Conservation (phyloP, 2,888 invertebrate genomes). For the Sthenelais limicola region DNA sequence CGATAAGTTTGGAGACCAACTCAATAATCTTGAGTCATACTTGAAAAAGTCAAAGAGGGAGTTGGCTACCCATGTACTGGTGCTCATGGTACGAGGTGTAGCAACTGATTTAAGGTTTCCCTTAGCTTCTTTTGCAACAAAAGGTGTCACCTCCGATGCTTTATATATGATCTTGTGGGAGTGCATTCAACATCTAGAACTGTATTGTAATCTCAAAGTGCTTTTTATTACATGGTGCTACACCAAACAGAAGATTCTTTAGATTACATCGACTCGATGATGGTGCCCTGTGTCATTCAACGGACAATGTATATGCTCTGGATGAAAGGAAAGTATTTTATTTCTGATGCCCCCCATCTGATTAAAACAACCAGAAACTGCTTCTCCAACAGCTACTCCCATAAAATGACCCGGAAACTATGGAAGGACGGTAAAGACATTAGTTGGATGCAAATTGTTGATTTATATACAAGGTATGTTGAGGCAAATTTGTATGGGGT, state of each 20-base stretch:
- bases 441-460: too few species aligned
- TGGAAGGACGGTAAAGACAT: too few species aligned
- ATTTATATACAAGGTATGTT: too few species aligned
- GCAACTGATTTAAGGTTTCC: constrained; percentile 17
- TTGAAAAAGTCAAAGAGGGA: background rate
- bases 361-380: too few species aligned
- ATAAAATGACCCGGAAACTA: too few species aligned
- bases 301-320: background rate
- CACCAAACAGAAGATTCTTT: constrained; percentile 29
- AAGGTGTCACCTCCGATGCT: background rate
- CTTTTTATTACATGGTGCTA: constrained; percentile 29
- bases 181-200: background rate
- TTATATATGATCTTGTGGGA: constrained; percentile 12
- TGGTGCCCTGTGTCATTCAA: background rate
- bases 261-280: background rate
- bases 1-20: constrained; percentile 46
- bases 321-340: background rate
- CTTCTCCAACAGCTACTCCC: too few species aligned
- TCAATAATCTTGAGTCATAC: constrained; percentile 47
- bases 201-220: constrained; percentile 2
- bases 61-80: constrained; percentile 48
- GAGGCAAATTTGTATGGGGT: too few species aligned
- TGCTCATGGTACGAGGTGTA: constrained; percentile 47
- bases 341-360: constrained; percentile 29
- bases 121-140: constrained; percentile 24